Evolutionary conservation across 2,888 invertebrate species (phyloP).

Genomic region (Polydrusus cervinus): DNA sequence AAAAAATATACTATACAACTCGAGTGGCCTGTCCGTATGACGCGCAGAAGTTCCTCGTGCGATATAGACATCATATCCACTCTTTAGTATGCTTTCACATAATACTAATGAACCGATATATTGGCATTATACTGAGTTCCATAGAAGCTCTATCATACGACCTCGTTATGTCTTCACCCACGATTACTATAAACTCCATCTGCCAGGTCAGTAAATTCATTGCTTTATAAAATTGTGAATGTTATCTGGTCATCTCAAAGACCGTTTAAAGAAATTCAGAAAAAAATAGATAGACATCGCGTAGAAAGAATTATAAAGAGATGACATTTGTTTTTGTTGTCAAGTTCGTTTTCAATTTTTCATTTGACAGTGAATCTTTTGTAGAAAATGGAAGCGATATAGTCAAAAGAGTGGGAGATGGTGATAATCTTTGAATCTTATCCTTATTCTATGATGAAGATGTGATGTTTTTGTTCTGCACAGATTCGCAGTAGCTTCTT

Average conservation of each 20-base stretch:
- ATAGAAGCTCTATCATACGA: slow-evolving; percentile 13
- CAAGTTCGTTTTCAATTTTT: slow-evolving; percentile 46
- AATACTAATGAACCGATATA: too few relatives aligned
- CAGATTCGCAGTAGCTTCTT: too few relatives aligned
- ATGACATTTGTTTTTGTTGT: slow-evolving; percentile 44
- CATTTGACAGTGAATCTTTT: slow-evolving; percentile 38
- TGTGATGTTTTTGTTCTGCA: too few relatives aligned
- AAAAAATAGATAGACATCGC: slow-evolving; percentile 52
- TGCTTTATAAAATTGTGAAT: slow-evolving; percentile 58
- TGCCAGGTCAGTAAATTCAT: slow-evolving; percentile 55
- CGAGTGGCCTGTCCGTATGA: too few relatives aligned
- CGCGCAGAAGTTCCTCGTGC: too few relatives aligned
- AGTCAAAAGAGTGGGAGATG: too few relatives aligned
- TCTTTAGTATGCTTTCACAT: too few relatives aligned
- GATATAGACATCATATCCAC: too few relatives aligned
- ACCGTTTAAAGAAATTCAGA: slow-evolving; percentile 55
- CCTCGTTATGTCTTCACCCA: slow-evolving; percentile 36
- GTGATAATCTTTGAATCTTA: slow-evolving; percentile 45
- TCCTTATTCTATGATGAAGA: background rate
- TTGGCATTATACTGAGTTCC: too few relatives aligned
- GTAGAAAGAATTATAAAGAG: slow-evolving; percentile 46
- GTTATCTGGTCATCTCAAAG: slow-evolving; percentile 59
- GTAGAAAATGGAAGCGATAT: slow-evolving; percentile 29
- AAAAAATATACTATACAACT: too few relatives aligned
- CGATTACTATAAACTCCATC: slow-evolving; percentile 50